Conservation (phyloP, 2,888 invertebrate genomes). For the Hydropsyche betteni region DNA sequence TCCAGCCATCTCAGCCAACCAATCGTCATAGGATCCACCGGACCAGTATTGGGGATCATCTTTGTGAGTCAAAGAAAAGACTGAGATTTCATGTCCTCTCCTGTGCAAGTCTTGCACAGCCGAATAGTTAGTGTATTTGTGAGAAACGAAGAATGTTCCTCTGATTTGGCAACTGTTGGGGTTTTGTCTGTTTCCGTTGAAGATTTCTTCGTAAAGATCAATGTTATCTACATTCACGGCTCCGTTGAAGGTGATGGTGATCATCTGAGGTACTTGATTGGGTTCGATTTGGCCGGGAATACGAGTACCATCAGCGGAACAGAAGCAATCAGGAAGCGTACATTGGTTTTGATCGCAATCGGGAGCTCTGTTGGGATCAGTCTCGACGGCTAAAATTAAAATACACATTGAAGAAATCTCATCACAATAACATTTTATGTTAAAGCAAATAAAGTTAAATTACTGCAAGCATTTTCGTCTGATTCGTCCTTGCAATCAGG, state of each 20-base stretch:
- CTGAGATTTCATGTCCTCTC: conserved; percentile 89
- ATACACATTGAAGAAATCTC: conserved; percentile 3
- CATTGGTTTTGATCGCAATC: conserved; percentile 92
- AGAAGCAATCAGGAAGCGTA: conserved; percentile 90
- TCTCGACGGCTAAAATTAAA: conserved; percentile 77
- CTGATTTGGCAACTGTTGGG: conserved; percentile 90
- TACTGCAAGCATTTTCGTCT: conserved; percentile 95
- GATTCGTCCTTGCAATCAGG: conserved; percentile 94
- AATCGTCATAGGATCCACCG: conserved; percentile 86
- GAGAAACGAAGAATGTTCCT: conserved; percentile 91
- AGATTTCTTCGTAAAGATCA: conserved; percentile 89
- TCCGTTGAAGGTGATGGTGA: conserved; percentile 91
- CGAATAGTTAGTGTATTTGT: conserved; percentile 92
- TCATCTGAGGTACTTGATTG: conserved; percentile 90
- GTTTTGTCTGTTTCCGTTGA: conserved; percentile 84
- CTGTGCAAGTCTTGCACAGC: conserved; percentile 89
- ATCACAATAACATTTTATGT: conserved; percentile 17
- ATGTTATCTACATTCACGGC: conserved; percentile 93
- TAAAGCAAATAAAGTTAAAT: conserved; percentile 58
- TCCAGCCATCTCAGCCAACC: conserved; percentile 95
- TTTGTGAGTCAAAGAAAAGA: conserved; percentile 92
- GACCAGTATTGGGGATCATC: conserved; percentile 92
- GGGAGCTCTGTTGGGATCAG: conserved; percentile 90
- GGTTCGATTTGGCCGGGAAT: conserved; percentile 87
- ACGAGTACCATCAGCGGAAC: conserved; percentile 90